Evolutionary conservation across 2,797 vertebrate genomes (phyloP), one percentile per base, ranked within the genome.

Genomic region (Channa striata): DNA sequence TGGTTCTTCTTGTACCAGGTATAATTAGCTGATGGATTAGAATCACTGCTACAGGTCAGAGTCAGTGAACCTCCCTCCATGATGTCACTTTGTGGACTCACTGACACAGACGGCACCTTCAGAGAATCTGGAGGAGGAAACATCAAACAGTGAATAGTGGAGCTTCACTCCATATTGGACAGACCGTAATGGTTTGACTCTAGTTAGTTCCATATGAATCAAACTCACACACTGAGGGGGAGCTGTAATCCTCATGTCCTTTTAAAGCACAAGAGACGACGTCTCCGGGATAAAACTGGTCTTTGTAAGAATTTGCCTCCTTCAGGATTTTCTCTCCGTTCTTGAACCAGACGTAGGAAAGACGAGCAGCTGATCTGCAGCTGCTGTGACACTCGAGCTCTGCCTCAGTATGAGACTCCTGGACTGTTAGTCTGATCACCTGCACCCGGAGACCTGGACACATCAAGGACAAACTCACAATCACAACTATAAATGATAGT

Each of bases 21-120:
- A 49, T 77, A 81, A 0, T 14, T 44, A 47, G 47, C 51, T 47
- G 44, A 19, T 54, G 83, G 77, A 37, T 82, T 72, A 59, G 73
- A 80, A 19, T 63, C 62, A 74, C 66, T 77, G 62, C 56, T 74
- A 30, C 83, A 86, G 66, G 37, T 79, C 74, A 85, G 61, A 64
- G 10, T 54, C 59, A 77, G 49, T 47, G 23, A 51, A n/a, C 21
- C 51, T 21, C 12, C 43, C 75, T 73, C 34, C 61, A 59, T 2
- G 2, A 81, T 54, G 5, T 65, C 68, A 44, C 23, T 51, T 68
- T 40, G 6, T 11, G 39, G 8, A 39, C 7, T 77, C 40, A 21
- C 6, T 2, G 0, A 4, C 11, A 80, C 9, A 0, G 0, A 51
- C 1, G 40, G 20, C 25, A 8, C 1, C 16, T 1, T 23, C 0